Evolutionary conservation across 2,113 vertebrate species (phyloP).

Genomic region (Muntiacus reevesi): DNA sequence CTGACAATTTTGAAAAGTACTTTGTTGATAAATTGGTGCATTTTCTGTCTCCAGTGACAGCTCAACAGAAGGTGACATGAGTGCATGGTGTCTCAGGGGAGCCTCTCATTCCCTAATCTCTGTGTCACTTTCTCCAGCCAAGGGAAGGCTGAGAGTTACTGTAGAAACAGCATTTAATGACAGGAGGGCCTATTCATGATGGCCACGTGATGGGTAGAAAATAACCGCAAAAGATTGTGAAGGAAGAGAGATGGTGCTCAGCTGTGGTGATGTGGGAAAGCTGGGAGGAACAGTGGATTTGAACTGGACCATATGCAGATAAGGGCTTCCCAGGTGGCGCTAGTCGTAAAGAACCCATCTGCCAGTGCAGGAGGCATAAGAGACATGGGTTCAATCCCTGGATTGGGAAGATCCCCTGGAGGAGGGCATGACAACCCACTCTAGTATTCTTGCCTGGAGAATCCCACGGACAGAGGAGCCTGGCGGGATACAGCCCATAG

Average conservation of each 20-base stretch:
- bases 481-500: background rate
- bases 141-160: background rate
- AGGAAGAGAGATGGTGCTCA: background rate
- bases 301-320: background rate
- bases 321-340: background rate
- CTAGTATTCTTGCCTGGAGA: background rate
- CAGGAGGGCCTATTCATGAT: background rate
- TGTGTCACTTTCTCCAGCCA: background rate
- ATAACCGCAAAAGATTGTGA: background rate
- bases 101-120: background rate
- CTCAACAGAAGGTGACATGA: background rate
- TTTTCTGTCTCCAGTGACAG: background rate
- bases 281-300: background rate
- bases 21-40: background rate
- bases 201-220: background rate
- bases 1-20: background rate
- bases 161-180: background rate
- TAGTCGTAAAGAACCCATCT: background rate
- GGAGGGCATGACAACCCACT: background rate
- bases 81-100: background rate
- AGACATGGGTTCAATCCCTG: background rate
- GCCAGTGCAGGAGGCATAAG: background rate
- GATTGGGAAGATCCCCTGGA: background rate
- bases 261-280: background rate
- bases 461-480: background rate